A percentile compares a stretch with the other conserved stretches of the same genome.
Conservation (phyloP, 2,888 invertebrate genomes). For the Matsumyia berberina region DNA sequence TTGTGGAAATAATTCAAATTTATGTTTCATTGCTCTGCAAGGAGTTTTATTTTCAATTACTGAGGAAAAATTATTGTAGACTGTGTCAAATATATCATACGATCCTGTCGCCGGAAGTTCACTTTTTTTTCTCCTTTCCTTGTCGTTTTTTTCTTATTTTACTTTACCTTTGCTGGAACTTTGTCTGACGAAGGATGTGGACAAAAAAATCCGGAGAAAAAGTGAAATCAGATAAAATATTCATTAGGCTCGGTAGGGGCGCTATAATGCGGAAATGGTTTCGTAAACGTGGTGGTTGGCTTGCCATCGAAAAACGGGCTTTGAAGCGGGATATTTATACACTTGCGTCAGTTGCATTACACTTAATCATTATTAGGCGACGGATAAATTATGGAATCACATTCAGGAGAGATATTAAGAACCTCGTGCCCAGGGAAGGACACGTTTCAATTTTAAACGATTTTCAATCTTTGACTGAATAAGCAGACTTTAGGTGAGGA, state of each 20-base stretch:
- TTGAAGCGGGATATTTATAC: conserved; percentile 24
- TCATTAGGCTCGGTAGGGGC: conserved; percentile 59
- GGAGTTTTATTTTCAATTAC: conserved; percentile 75
- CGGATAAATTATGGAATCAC: conserved; percentile 34
- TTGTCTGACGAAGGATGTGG: background rate
- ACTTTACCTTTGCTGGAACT: conserved; percentile 4
- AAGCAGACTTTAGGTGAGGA: background rate
- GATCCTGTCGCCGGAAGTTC: conserved; percentile 57
- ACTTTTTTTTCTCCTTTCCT: conserved; percentile 21
- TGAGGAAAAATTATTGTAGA: conserved; percentile 68
- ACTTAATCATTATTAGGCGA: conserved; percentile 59
- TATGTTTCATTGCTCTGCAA: conserved; percentile 71
- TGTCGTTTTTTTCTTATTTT: too few species aligned
- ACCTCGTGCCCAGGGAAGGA: background rate
- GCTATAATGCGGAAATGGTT: conserved; percentile 56
- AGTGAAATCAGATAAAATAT: conserved; percentile 73
- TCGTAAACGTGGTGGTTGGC: conserved; percentile 23
- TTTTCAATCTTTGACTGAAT: background rate
- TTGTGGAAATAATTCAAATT: conserved; percentile 68
- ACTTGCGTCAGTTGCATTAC: conserved; percentile 50
- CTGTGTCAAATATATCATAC: conserved; percentile 72
- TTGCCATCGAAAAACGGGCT: background rate
- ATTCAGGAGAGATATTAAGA: conserved; percentile 29
- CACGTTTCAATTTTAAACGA: conserved; percentile 7
- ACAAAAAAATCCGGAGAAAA: conserved; percentile 14